Conservation (phyloP, 2,888 invertebrate genomes). For the Cosmopolites sordidus region DNA sequence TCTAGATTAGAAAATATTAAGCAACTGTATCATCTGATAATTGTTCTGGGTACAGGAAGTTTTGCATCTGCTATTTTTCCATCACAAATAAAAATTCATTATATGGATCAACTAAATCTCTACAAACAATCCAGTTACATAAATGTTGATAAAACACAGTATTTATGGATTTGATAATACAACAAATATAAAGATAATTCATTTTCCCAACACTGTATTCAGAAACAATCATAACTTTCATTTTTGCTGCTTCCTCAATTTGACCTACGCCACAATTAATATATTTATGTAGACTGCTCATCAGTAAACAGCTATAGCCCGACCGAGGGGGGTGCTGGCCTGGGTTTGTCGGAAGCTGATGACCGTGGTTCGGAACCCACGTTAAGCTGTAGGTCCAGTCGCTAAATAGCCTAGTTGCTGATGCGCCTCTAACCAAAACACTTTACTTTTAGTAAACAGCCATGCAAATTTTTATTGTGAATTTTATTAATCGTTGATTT, state of each 20-base stretch:
- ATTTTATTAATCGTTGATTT: constrained; percentile 54
- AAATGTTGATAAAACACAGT: constrained; percentile 78
- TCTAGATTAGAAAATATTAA: too few relatives aligned
- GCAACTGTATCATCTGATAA: constrained; percentile 43
- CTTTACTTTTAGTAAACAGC: too few relatives aligned
- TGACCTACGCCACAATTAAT: constrained; percentile 40
- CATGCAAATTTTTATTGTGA: constrained; percentile 41
- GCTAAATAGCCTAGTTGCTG: too few relatives aligned
- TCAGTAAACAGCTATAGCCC: too few relatives aligned
- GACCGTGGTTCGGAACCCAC: too few relatives aligned
- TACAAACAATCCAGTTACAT: constrained; percentile 82
- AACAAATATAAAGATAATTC: too few relatives aligned
- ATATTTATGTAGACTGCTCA: constrained; percentile 44
- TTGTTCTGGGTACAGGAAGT: constrained; percentile 48
- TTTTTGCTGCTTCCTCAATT: constrained; percentile 60
- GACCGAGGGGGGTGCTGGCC: too few relatives aligned
- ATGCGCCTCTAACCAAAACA: too few relatives aligned
- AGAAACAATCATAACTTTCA: constrained; percentile 33
- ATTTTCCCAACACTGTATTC: too few relatives aligned
- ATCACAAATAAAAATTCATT: constrained; percentile 76
- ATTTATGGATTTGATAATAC: constrained; percentile 70
- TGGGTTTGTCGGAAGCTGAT: too few relatives aligned
- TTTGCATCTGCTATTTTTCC: constrained; percentile 44
- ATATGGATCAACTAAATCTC: constrained; percentile 70
- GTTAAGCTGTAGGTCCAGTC: too few relatives aligned